These are phyloP conservation scores for Litocranius walleri DNA, from an alignment of 2,113 vertebrate genomes.

Conservation along the genomic window DNA sequence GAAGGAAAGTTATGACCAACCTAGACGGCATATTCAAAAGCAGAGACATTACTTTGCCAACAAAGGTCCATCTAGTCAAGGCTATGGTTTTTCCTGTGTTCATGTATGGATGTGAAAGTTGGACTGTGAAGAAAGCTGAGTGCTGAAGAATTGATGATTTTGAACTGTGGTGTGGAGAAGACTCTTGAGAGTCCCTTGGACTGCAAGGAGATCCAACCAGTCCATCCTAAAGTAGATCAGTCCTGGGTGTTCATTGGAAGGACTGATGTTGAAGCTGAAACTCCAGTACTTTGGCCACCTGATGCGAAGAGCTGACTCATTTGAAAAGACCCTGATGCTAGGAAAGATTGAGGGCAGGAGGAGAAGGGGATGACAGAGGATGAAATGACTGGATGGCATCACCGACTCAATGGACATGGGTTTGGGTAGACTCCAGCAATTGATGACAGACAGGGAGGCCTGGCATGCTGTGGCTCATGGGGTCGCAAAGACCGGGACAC, in stretches of 20 bases:
- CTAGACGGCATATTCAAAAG: too few species aligned
- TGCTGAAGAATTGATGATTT: too few species aligned
- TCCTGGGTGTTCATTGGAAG: neutral
- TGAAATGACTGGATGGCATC: neutral
- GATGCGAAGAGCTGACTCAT: neutral
- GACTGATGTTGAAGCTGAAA: neutral
- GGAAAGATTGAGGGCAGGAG: neutral
- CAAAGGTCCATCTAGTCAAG: too few species aligned
- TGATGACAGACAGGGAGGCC: neutral
- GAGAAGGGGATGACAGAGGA: neutral
- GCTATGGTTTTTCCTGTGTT: too few species aligned
- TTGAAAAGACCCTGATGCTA: neutral
- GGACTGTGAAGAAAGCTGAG: too few species aligned
- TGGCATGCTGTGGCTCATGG: neutral
- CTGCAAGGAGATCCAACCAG: neutral
- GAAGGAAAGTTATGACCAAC: too few species aligned
- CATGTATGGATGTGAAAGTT: too few species aligned
- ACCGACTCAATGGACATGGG: neutral
- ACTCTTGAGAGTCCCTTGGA: too few species aligned
- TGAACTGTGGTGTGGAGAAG: too few species aligned
- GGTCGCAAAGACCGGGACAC: rapidly evolving
- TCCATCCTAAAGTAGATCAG: neutral
- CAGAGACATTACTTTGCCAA: too few species aligned
- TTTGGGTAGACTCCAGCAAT: rapidly evolving
- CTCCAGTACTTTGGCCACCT: neutral